These are phyloP conservation scores for Drosophila trapezifrons DNA, from an alignment of 1,140 invertebrate genomes.

Conservation along the genomic window DNA sequence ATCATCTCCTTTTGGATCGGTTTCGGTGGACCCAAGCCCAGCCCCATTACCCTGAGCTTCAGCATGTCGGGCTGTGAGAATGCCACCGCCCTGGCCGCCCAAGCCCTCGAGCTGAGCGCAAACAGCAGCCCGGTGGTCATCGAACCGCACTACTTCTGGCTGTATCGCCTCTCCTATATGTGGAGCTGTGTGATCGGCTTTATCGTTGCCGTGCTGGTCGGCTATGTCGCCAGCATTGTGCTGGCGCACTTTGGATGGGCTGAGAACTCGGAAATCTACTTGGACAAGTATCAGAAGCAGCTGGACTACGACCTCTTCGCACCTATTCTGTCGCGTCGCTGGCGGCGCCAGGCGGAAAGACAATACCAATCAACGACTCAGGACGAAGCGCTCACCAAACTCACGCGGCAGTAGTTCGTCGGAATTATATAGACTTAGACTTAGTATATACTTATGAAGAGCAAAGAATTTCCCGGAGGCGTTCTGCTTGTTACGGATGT, in stretches of 20 bases:
- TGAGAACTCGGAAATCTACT: slow-evolving; percentile 74
- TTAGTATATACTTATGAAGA: slow-evolving; percentile 37
- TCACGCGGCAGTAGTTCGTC: slow-evolving; percentile 33
- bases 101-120: slow-evolving; percentile 17
- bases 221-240: slow-evolving; percentile 86
- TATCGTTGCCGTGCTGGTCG: slow-evolving; percentile 87
- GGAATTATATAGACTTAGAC: background rate
- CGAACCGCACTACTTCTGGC: slow-evolving; percentile 65
- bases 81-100: slow-evolving; percentile 27
- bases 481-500: slow-evolving; percentile 43
- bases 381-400: slow-evolving; percentile 60
- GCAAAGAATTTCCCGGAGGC: slow-evolving; percentile 41
- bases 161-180: slow-evolving; percentile 91
- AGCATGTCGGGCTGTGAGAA: slow-evolving; percentile 86
- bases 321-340: slow-evolving; percentile 85
- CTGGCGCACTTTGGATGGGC: slow-evolving; percentile 60
- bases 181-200: slow-evolving; percentile 92
- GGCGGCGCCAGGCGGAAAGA: slow-evolving; percentile 47
- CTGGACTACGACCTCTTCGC: slow-evolving; percentile 87
- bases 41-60: slow-evolving; percentile 85
- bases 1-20: slow-evolving; percentile 92
- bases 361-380: background rate
- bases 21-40: slow-evolving; percentile 91
- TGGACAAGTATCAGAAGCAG: slow-evolving; percentile 57
- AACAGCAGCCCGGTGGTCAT: slow-evolving; percentile 16